These are phyloP conservation scores for Seladonia tumulorum DNA, from an alignment of 2,888 invertebrate species.

Conservation along the genomic window DNA sequence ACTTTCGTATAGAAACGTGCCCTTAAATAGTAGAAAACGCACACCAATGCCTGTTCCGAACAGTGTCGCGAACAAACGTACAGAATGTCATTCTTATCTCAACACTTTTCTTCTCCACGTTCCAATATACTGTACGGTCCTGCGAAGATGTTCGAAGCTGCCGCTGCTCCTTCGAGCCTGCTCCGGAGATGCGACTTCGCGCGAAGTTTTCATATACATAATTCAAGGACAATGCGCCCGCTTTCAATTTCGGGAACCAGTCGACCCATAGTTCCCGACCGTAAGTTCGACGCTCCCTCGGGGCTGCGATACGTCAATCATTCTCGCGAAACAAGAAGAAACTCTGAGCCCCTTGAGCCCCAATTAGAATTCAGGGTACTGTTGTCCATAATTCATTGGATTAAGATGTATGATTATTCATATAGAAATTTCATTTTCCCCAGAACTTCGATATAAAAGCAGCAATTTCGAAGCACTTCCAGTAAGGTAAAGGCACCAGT, in stretches of 20 bases:
- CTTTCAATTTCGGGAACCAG: conserved; percentile 14
- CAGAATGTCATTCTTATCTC: background rate
- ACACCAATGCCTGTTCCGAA: background rate
- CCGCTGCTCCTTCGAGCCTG: background rate
- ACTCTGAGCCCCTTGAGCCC: background rate
- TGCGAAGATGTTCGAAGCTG: background rate
- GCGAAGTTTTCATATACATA: background rate
- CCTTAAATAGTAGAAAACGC: background rate
- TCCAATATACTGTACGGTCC: background rate
- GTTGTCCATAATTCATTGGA: conserved; percentile 10
- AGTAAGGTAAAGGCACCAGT: too few species aligned
- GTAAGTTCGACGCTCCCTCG: background rate
- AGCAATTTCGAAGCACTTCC: background rate
- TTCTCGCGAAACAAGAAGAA: conserved; percentile 10
- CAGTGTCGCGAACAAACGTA: background rate
- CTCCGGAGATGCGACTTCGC: background rate
- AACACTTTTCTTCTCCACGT: background rate
- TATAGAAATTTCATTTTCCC: background rate
- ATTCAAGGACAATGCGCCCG: conserved; percentile 3
- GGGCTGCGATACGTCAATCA: background rate
- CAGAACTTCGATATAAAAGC: background rate
- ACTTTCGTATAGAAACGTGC: background rate
- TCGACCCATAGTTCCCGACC: background rate
- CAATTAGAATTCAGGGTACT: conserved; percentile 7
- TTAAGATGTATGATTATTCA: background rate